Base-by-base conservation (phyloP, 2,888 invertebrate genomes). In the Morpho helenor region DNA sequence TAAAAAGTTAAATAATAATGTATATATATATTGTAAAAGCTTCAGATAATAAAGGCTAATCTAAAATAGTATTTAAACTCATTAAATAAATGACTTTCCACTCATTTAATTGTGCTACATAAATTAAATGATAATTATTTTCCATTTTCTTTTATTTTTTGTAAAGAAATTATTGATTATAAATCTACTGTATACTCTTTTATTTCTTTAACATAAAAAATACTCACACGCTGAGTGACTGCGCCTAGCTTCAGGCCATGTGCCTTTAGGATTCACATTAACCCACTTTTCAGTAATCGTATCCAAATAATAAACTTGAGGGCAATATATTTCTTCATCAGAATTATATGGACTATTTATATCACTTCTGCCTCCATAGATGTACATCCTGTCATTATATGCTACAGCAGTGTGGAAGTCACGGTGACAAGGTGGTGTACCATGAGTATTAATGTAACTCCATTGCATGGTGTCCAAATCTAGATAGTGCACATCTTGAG, bases 141-240 rank as follows among this genome's bases (percentile, higher is more conserved):
- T 16, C 2, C 16, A 1, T 16, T 1, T 0, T 31, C 31, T 31
- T 5, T 31, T 31, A 31, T 31, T 31, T 31, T 31, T 31, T 31
- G 31, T 31, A 5, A 1, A 31, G 31, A 31, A 31, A 31, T 31
- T 5, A 31, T 31, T 31, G 31, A 5, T 2, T 5, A 5, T 31
- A 31, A 31, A 31, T 31, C 31, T 31, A 31, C 3, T 3, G 3
- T 31, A 31, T 31, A 31, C 31, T 31, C 31, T 31, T 31, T 31
- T 31, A 31, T 31, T 31, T 3, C 31, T 31, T 31, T 5, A 31
- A 31, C 0, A 3, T 31, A 49, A 7, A 42, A 23, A 46, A 7
- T 64, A 79, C 94, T 93, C 91, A 97, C 97, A 97, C 69, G 97
- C 96, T 63, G 98, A 97, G 88, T 98, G 98, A 80, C 97, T 97